phyloP scores from a whole-genome alignment of 2,888 invertebrate genomes.

The Eretmocerus hayati region DNA sequence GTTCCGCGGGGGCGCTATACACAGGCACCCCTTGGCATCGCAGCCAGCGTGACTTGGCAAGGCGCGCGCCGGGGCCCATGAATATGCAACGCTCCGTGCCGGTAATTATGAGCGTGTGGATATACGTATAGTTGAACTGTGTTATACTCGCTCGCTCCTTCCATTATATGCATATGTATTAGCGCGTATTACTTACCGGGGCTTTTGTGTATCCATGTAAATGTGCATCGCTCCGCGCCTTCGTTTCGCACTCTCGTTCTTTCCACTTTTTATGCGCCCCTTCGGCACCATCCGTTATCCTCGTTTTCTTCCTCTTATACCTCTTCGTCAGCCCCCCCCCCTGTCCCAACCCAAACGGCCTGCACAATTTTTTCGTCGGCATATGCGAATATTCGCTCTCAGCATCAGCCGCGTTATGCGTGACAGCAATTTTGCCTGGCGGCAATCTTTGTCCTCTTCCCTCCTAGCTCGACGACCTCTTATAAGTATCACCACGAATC shows the following conservation, averaged over 20 bases:
- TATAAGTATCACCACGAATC: no score
- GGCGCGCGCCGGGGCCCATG: conserved; percentile 20
- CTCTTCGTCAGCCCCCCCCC: background rate
- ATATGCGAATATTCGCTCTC: no score
- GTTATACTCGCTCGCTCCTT: conserved; percentile 22
- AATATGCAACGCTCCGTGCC: conserved; percentile 28
- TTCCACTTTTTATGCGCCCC: no score
- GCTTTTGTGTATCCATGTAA: conserved; percentile 27
- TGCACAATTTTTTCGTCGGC: conserved; percentile 3
- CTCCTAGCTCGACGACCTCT: no score
- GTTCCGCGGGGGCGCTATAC: no score
- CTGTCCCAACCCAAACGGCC: conserved; percentile 6
- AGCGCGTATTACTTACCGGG: conserved; percentile 24
- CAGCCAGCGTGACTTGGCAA: no score
- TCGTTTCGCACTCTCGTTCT: no score
- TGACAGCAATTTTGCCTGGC: no score
- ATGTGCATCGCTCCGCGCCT: conserved; percentile 20
- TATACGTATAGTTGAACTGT: background rate
- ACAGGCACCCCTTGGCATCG: no score
- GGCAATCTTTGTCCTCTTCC: no score
- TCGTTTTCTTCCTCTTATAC: background rate
- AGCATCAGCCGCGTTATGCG: no score
- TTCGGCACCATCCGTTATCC: no score
- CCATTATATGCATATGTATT: conserved; percentile 28
- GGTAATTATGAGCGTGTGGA: conserved; percentile 28